Evolutionary conservation across 2,797 vertebrate genomes (phyloP).

Genomic region (Tiaroga cobitis): DNA sequence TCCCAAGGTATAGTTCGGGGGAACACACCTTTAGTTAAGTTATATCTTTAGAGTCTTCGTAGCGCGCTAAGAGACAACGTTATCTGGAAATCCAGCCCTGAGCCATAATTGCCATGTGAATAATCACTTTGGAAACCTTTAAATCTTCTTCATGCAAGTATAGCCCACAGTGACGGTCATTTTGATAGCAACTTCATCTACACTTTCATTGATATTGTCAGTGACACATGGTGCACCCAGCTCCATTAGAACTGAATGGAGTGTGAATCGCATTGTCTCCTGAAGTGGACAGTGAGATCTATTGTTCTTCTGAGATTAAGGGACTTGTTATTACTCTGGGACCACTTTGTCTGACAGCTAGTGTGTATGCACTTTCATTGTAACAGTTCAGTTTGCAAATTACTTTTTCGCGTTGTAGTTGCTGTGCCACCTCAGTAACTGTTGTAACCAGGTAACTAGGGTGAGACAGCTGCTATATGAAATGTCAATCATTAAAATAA

Average conservation of each 20-base stretch:
- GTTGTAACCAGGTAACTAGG: conserved; percentile 25
- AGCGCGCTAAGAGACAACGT: no score
- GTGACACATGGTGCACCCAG: neutral
- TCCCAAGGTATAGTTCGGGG: no score
- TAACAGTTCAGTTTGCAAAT: conserved; percentile 17
- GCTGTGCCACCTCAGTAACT: conserved; percentile 15
- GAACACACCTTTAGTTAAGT: no score
- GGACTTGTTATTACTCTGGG: conserved; percentile 30
- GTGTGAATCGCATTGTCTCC: conserved; percentile 1
- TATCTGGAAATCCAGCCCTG: neutral
- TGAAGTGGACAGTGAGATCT: conserved; percentile 29
- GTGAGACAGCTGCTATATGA: conserved; percentile 8
- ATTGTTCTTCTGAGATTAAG: conserved; percentile 35
- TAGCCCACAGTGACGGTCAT: neutral
- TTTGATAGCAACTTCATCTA: neutral
- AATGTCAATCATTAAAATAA: neutral
- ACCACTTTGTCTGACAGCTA: conserved; percentile 27
- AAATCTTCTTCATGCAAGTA: no score
- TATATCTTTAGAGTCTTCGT: no score
- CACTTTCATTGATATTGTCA: conserved; percentile 3
- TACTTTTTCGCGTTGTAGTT: conserved; percentile 14
- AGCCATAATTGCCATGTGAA: neutral
- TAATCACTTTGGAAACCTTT: neutral
- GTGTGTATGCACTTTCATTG: conserved; percentile 26
- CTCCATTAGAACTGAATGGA: conserved; percentile 11